Evolutionary conservation across 2,113 vertebrate genomes (phyloP).

Genomic region (Phrynosoma blainvillii): DNA sequence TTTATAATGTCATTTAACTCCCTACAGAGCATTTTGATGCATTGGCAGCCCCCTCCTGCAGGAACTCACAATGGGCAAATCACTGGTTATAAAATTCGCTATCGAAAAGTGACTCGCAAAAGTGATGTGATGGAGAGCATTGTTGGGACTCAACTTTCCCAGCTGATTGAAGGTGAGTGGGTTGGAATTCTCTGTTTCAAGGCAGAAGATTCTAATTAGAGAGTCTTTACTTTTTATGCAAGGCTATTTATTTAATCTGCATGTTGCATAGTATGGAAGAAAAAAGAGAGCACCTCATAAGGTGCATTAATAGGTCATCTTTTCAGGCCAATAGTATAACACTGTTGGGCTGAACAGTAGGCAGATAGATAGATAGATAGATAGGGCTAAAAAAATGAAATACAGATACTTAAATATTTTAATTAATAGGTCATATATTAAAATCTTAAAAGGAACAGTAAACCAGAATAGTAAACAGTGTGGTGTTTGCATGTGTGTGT

Average conservation of each 20-base stretch:
- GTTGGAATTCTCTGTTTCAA: neutral
- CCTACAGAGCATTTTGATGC: constrained; percentile 88
- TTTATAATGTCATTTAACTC: constrained; percentile 25
- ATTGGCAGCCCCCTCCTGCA: constrained; percentile 91
- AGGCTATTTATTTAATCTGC: neutral
- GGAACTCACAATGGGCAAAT: constrained; percentile 92
- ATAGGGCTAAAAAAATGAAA: too few species aligned
- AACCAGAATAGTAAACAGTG: too few species aligned
- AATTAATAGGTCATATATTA: too few species aligned
- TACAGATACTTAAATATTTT: too few species aligned
- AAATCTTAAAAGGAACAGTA: too few species aligned
- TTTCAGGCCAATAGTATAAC: neutral
- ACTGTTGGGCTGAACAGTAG: too few species aligned
- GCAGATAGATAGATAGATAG: too few species aligned
- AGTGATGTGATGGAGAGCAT: constrained; percentile 89
- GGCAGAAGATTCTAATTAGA: neutral
- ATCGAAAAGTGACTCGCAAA: constrained; percentile 91
- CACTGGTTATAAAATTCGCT: constrained; percentile 94
- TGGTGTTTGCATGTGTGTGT: too few species aligned
- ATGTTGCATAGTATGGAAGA: neutral
- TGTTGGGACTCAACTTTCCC: constrained; percentile 85
- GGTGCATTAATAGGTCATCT: neutral
- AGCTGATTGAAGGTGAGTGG: constrained; percentile 88
- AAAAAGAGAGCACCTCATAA: neutral
- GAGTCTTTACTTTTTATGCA: fast-evolving